A percentile compares a stretch with the other conserved stretches of the same genome.
These are phyloP conservation scores for Paedocypris micromegethes DNA, from an alignment of 2,797 vertebrate genomes.

Conservation along the genomic window DNA sequence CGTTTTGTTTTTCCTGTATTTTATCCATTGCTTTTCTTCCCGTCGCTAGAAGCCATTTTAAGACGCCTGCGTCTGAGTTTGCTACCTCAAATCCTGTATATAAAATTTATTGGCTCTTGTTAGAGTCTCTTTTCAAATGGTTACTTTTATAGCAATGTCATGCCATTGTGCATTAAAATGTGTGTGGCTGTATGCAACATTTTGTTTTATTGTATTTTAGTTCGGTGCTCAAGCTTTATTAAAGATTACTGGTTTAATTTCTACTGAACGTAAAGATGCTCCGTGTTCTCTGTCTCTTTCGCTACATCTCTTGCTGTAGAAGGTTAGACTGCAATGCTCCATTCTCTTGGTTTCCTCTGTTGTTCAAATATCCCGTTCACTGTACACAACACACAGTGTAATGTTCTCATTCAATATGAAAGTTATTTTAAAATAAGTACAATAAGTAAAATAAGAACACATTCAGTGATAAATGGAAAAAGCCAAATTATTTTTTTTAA, in stretches of 20 bases:
- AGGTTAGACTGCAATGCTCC: conserved; percentile 77
- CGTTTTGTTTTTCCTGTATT: conserved; percentile 26
- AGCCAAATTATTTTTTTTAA: too few species aligned
- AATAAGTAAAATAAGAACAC: too few species aligned
- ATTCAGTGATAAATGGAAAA: too few species aligned
- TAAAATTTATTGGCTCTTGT: conserved; percentile 64
- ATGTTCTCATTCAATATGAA: too few species aligned
- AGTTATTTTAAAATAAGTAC: too few species aligned
- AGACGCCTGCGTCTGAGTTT: conserved; percentile 69
- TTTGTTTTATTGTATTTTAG: conserved; percentile 87
- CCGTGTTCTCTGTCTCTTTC: conserved; percentile 97
- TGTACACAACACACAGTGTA: too few species aligned
- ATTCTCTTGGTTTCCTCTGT: conserved; percentile 75
- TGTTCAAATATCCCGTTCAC: conserved; percentile 88
- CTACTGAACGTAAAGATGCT: conserved; percentile 80
- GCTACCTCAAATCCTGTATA: conserved; percentile 65
- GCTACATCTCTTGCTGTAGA: conserved; percentile 83
- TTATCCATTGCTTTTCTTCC: conserved; percentile 32
- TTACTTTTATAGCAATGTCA: conserved; percentile 65
- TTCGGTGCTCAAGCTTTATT: conserved; percentile 96
- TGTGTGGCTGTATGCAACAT: conserved; percentile 81
- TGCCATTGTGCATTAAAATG: conserved; percentile 76
- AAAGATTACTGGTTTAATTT: conserved; percentile 90
- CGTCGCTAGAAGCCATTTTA: conserved; percentile 56
- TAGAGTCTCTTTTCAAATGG: conserved; percentile 61